Base-by-base conservation (phyloP, 1,140 invertebrate genomes). In the Chrysoperla carnea region DNA sequence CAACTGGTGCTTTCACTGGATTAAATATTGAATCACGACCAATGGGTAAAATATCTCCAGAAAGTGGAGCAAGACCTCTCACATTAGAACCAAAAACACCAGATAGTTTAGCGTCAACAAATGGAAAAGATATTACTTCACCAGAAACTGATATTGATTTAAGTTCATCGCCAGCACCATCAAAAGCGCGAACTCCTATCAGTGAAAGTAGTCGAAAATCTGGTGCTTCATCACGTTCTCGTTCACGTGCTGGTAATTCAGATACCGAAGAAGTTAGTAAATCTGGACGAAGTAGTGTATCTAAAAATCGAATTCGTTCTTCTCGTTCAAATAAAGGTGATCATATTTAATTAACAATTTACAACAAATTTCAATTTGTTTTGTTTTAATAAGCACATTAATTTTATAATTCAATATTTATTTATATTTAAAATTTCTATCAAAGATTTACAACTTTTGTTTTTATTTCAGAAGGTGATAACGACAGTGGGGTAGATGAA, bases 401-500 rank as follows among this genome's bases (percentile, higher is more conserved):
- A n/a, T n/a, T n/a, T n/a, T n/a, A n/a, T n/a, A n/a, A n/a, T n/a
- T n/a, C n/a, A n/a, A n/a, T n/a, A n/a, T n/a, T n/a, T n/a, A n/a
- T n/a, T n/a, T n/a, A n/a, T n/a, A n/a, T n/a, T n/a, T 23, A 23
- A 23, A 23, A 23, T 23, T 5, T 23, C 17, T 3, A 23, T 23
- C 17, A 23, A 23, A 23, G 17, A 23, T 23, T 23, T 3, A 3
- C 2, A 23, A 23, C 5, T 23, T 40, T 38, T 49, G 48, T 50
- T 54, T 49, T 58, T 55, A 60, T 73, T 70, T 46, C 67, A 84
- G 81, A 81, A 63, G 75, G 77, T 23, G 78, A 82, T 59, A 82
- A 82, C 53, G 80, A 83, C 53, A 83, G 78, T 59, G 78, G 76
- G 35, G 78, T 79, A 11, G 77, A 82, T 56, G 80, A 83, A 59